Conservation (phyloP, 2,113 vertebrate species). For the Coryphaenoides rupestris region DNA sequence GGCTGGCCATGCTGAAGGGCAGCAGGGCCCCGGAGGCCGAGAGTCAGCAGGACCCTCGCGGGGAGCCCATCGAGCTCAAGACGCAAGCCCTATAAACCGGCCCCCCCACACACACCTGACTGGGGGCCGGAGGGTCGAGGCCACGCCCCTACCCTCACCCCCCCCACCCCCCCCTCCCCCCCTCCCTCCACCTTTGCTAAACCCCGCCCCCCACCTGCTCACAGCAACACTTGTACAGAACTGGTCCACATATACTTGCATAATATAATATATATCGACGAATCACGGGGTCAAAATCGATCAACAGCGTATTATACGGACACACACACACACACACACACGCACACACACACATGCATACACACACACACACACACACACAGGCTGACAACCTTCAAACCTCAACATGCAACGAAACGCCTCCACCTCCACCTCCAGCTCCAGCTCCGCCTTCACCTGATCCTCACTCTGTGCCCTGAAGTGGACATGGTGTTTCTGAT, state of each 20-base stretch:
- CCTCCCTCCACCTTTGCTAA: constrained; percentile 11
- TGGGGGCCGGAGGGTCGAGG: constrained; percentile 46
- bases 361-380: constrained; percentile 8
- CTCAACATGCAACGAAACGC: constrained; percentile 47
- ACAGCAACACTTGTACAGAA: constrained; percentile 30
- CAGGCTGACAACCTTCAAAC: constrained; percentile 45
- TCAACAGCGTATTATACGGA: neutral
- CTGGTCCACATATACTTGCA: neutral
- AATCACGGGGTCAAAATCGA: neutral
- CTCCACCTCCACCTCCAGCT: constrained; percentile 37
- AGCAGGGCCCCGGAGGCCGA: constrained; percentile 72
- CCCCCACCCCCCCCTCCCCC: constrained; percentile 1
- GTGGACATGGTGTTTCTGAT: constrained; percentile 51
- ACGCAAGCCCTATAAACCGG: constrained; percentile 83
- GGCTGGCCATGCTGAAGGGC: constrained; percentile 87
- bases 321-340: neutral
- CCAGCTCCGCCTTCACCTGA: constrained; percentile 6
- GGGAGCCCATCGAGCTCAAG: constrained; percentile 87
- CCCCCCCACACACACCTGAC: constrained; percentile 24
- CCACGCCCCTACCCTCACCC: constrained; percentile 34
- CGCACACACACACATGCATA: neutral
- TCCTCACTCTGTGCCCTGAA: constrained; percentile 42
- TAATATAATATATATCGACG: neutral
- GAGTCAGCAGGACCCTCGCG: constrained; percentile 76
- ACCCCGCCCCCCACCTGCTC: constrained; percentile 33